These are phyloP conservation scores for Heptranchias perlo DNA, from an alignment of 2,113 vertebrate species.

Conservation along the genomic window DNA sequence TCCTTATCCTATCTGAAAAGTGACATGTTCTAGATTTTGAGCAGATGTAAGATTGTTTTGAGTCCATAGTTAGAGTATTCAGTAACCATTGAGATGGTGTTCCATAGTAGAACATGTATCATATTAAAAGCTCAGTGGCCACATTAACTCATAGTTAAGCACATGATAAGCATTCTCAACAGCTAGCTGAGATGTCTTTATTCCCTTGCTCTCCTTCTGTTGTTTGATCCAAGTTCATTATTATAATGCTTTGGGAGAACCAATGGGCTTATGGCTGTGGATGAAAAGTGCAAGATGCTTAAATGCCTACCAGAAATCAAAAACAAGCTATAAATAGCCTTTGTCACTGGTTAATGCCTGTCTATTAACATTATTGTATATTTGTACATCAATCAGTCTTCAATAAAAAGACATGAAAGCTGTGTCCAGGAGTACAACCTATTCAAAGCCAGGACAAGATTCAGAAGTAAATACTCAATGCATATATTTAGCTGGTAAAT, in stretches of 20 bases:
- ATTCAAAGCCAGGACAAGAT: background rate
- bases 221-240: background rate
- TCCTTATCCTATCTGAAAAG: background rate
- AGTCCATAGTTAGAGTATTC: background rate
- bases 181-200: background rate
- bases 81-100: too few species aligned
- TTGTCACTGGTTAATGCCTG: background rate
- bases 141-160: background rate
- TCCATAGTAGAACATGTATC: background rate
- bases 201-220: background rate
- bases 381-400: conserved; percentile 44
- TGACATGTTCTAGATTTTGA: background rate
- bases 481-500: background rate
- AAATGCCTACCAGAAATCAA: background rate
- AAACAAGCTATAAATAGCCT: background rate
- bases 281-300: background rate
- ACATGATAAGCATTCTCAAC: background rate
- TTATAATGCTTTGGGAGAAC: background rate
- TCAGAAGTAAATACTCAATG: background rate
- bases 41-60: background rate
- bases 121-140: background rate
- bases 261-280: background rate
- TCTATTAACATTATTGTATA: conserved; percentile 44
- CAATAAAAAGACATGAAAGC: conserved; percentile 35
- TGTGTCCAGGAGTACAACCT: background rate